These are phyloP conservation scores for Melieria omissa DNA, from an alignment of 2,888 invertebrate species.

Conservation along the genomic window DNA sequence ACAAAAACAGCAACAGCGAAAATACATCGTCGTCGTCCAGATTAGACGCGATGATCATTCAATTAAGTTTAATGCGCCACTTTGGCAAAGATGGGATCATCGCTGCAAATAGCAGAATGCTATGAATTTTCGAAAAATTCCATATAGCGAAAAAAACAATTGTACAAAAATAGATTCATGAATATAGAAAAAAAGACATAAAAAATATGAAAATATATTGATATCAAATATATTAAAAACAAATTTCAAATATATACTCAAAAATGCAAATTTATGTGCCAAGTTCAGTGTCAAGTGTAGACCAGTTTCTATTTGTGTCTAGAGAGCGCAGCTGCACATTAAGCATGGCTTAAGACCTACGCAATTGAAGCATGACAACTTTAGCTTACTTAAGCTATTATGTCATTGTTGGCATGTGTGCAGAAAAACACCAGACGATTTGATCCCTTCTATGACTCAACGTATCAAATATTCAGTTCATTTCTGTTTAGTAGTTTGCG, in stretches of 20 bases:
- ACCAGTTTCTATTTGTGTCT: too few relatives aligned
- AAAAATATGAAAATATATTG: not conserved
- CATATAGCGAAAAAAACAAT: not conserved
- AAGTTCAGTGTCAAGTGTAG: too few relatives aligned
- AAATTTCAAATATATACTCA: conserved; percentile 8
- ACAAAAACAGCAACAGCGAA: too few relatives aligned
- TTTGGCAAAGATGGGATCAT: conserved; percentile 10
- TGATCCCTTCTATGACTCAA: too few relatives aligned
- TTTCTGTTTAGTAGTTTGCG: too few relatives aligned
- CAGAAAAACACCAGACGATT: too few relatives aligned
- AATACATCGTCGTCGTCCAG: not conserved
- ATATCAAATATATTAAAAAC: not conserved
- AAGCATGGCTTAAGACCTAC: too few relatives aligned
- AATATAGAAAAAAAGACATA: not conserved
- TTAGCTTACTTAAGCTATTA: too few relatives aligned
- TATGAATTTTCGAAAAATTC: conserved; percentile 1
- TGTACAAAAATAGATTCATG: not conserved
- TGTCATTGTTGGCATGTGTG: too few relatives aligned
- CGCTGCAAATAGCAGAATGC: not conserved
- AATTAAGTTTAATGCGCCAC: conserved; percentile 19
- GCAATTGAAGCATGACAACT: too few relatives aligned
- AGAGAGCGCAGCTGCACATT: too few relatives aligned
- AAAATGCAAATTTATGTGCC: not conserved
- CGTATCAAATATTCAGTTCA: too few relatives aligned
- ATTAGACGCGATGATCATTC: conserved; percentile 13